These are phyloP conservation scores for Neoitamus cyanurus DNA, from an alignment of 2,888 invertebrate genomes.

Conservation along the genomic window DNA sequence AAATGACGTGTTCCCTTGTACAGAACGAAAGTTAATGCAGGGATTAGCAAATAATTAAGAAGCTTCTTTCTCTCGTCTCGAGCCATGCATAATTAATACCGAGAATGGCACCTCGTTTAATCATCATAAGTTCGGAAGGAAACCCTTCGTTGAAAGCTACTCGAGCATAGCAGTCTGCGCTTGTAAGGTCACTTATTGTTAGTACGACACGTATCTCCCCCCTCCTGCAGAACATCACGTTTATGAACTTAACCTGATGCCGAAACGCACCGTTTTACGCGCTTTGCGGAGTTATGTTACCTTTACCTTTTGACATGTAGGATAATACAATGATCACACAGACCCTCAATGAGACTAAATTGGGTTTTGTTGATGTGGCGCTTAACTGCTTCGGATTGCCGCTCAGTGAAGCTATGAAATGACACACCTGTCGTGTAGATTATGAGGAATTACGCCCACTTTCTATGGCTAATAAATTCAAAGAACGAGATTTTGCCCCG, in stretches of 20 bases:
- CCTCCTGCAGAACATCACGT: too few species aligned
- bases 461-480: background rate
- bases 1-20: background rate
- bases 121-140: background rate
- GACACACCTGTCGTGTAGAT: constrained; percentile 14
- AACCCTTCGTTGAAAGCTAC: background rate
- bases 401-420: background rate
- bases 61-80: background rate
- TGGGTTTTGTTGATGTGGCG: constrained; percentile 7
- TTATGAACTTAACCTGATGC: background rate
- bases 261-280: background rate
- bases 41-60: background rate
- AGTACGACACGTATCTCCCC: too few species aligned
- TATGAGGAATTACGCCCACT: background rate
- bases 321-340: background rate
- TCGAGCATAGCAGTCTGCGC: background rate
- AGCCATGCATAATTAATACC: background rate
- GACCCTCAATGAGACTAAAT: background rate
- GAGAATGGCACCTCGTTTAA: background rate
- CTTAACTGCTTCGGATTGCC: background rate
- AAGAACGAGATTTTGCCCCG: background rate
- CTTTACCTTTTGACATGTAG: background rate
- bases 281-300: background rate
- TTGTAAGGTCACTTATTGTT: background rate
- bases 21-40: background rate